Percentiles rank a stretch among this genome's conserved stretches.
phyloP scores from a whole-genome alignment of 2,113 vertebrate species.

The Salminus brasiliensis region DNA sequence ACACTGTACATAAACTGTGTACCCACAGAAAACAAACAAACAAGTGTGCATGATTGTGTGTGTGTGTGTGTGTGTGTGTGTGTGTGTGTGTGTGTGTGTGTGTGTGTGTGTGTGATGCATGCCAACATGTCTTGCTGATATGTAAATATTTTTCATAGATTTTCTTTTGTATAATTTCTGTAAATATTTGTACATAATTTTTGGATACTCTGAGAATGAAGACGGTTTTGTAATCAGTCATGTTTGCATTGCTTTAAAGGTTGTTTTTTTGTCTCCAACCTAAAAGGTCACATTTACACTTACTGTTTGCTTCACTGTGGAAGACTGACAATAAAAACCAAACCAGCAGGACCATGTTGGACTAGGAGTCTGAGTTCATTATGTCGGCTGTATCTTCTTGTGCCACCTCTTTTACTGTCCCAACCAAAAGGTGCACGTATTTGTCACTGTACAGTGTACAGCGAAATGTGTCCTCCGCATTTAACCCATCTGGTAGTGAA shows the following conservation, averaged over 20 bases:
- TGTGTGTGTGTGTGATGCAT: slow-evolving; percentile 37
- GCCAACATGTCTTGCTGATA: slow-evolving; percentile 32
- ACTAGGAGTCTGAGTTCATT: not conserved
- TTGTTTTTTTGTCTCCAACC: slow-evolving; percentile 42
- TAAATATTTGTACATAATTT: slow-evolving; percentile 57
- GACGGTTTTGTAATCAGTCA: not conserved
- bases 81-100: too few relatives aligned
- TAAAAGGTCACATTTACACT: slow-evolving; percentile 17
- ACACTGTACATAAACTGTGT: not conserved
- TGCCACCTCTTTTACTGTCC: too few relatives aligned
- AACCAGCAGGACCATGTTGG: not conserved
- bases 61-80: slow-evolving; percentile 27
- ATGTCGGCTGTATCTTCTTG: too few relatives aligned
- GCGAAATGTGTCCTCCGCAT: too few relatives aligned
- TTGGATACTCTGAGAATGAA: slow-evolving; percentile 33
- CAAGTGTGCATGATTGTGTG: not conserved
- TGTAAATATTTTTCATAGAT: slow-evolving; percentile 44
- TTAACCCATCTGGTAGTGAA: too few relatives aligned
- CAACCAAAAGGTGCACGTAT: too few relatives aligned
- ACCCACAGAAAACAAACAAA: not conserved
- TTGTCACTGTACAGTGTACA: too few relatives aligned
- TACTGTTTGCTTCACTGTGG: slow-evolving; percentile 9
- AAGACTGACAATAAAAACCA: slow-evolving; percentile 21
- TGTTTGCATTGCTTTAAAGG: not conserved
- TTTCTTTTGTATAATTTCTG: slow-evolving; percentile 41